These are phyloP conservation scores for Nomada flava DNA, from an alignment of 2,888 invertebrate species.

Conservation along the genomic window DNA sequence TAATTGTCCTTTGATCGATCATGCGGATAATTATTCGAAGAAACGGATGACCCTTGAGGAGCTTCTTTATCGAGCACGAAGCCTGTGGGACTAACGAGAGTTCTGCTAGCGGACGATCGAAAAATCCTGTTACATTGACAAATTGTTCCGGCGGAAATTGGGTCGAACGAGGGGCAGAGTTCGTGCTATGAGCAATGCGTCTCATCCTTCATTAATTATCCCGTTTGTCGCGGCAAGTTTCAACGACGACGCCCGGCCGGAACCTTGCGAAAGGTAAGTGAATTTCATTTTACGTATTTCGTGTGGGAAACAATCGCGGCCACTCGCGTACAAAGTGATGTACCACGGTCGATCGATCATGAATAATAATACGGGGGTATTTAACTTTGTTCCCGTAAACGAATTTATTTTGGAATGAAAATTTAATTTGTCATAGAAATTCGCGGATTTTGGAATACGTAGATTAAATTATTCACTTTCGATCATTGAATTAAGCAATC, in stretches of 20 bases:
- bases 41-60: not conserved
- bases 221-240: conserved; percentile 56
- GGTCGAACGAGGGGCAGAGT: conserved; percentile 61
- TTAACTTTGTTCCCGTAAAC: no score
- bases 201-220: conserved; percentile 72
- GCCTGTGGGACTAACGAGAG: conserved; percentile 27
- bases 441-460: not conserved
- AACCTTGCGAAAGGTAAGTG: conserved; percentile 63
- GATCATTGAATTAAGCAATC: no score
- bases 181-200: conserved; percentile 55
- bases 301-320: conserved; percentile 20
- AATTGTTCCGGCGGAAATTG: conserved; percentile 63
- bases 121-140: conserved; percentile 66
- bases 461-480: no score
- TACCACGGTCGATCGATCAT: conserved; percentile 11
- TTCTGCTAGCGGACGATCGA: conserved; percentile 41
- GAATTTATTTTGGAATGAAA: not conserved
- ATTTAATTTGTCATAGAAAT: not conserved
- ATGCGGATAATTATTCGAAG: conserved; percentile 48
- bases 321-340: not conserved
- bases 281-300: conserved; percentile 62
- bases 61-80: conserved; percentile 14
- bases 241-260: conserved; percentile 39
- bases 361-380: not conserved
- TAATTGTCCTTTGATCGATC: not conserved